Percentiles rank a stretch among this genome's conserved stretches.
Conservation (phyloP, 2,888 invertebrate genomes). For the Drosophila parthenogenetica region DNA sequence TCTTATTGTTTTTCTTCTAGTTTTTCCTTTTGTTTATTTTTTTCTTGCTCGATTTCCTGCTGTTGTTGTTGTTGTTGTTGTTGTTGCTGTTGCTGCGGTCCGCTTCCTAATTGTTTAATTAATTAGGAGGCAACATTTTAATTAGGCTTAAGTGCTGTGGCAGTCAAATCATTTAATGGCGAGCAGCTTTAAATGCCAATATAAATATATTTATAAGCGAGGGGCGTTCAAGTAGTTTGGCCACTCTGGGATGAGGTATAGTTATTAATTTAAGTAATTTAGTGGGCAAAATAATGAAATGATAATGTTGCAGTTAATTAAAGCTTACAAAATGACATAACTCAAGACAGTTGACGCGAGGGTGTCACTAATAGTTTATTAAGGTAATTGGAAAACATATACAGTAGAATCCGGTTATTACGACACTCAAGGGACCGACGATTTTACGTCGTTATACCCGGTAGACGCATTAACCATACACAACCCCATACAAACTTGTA, state of each 20-base stretch:
- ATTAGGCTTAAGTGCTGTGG: constrained; percentile 74
- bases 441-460: too few species aligned
- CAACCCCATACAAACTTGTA: too few species aligned
- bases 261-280: too few species aligned
- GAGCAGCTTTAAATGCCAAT: constrained; percentile 61
- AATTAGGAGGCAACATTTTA: constrained; percentile 75
- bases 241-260: too few species aligned
- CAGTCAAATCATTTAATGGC: constrained; percentile 69
- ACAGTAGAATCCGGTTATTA: too few species aligned
- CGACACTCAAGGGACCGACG: too few species aligned
- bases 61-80: constrained; percentile 13
- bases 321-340: neutral
- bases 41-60: constrained; percentile 2
- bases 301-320: neutral
- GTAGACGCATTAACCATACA: too few species aligned
- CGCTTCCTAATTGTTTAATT: constrained; percentile 70
- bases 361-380: neutral
- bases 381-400: too few species aligned
- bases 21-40: constrained; percentile 18
- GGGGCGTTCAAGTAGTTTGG: constrained; percentile 34
- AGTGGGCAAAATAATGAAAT: too few species aligned
- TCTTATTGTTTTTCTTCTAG: constrained; percentile 21
- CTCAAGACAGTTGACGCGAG: neutral
- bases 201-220: constrained; percentile 27
- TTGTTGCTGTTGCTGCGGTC: constrained; percentile 14